Conservation (phyloP, 64 coral and sea anemone species). For the Cladopsammia gracilis region DNA sequence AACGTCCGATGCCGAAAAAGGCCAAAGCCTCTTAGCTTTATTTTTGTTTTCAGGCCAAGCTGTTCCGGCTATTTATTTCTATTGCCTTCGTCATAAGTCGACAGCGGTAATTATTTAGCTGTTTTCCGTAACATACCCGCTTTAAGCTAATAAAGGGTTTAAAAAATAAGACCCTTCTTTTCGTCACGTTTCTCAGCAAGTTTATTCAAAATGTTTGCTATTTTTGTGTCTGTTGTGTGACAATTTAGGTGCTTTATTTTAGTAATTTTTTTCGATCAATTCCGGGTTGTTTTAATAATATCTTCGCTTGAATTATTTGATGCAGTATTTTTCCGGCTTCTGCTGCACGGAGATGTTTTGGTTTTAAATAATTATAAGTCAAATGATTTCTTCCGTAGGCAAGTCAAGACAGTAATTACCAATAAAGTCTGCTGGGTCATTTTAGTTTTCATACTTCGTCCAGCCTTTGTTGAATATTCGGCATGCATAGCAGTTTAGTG, state of each 20-base stretch:
- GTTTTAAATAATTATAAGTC: not conserved
- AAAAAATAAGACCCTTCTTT: not conserved
- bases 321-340: not conserved
- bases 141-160: slow-evolving; percentile 2
- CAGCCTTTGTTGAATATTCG: not conserved
- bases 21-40: not conserved
- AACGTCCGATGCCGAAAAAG: not conserved
- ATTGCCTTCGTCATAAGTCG: not conserved
- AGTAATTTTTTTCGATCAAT: not conserved
- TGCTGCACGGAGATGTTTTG: not conserved
- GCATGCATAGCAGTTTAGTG: not conserved
- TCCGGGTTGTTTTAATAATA: not conserved
- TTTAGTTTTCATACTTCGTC: not conserved
- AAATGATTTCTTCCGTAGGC: too few species aligned
- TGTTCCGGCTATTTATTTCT: not conserved
- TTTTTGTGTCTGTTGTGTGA: slow-evolving; percentile 14
- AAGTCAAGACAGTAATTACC: not conserved
- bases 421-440: not conserved
- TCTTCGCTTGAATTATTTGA: not conserved
- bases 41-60: not conserved
- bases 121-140: slow-evolving; percentile 13
- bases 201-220: not conserved
- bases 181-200: not conserved
- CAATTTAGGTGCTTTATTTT: not conserved
- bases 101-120: not conserved